Base-by-base conservation (phyloP, 2,113 vertebrate genomes). In the Neotragus moschatus region DNA sequence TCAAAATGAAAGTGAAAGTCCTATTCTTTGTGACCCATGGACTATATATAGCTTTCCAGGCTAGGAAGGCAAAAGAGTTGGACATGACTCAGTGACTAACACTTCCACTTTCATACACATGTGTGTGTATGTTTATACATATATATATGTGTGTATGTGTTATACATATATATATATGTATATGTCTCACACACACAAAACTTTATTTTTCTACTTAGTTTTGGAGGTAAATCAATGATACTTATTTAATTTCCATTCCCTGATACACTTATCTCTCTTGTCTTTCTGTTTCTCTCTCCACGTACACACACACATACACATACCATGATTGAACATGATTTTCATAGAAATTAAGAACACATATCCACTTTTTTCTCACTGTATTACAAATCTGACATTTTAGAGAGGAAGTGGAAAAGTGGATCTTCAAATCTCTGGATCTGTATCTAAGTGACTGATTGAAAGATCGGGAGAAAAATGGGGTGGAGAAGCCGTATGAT, bases 331-430 rank as follows among this genome's bases (percentile, higher is more conserved):
- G 23, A 90, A 53, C 14, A 19, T 73, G 39, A 85, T 23, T 95
- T 84, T 77, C 39, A 61, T 28, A 82, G 70, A 94, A 82, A 90
- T 94, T 92, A 86, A 79, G 47, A 94, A 39, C 5, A 28, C 9
- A 26, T 26, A 66, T 60, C 21, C 66, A 2, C 2, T 55, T 89
- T 95, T 94, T 86, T 63, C 3, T 91, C 47, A 56, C 58, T 6
- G 11, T 77, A 60, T 87, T 77, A 66, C 12, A 89, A n/a, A 80
- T 93, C 73, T 80, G 16, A 36, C 53, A 90, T 53, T 97, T 97
- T 60, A 79, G 47, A 60, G 33, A 84, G n/a, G 9, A 51, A 15
- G 7, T 55, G 33, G 51, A 23, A 26, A 56, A 73, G 30, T 58
- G 2, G n/a, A 1, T 63, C 17, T 45, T 61, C 26, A 60, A 43